These are phyloP conservation scores for Talpa occidentalis DNA, from an alignment of 2,113 vertebrate species.

Conservation along the genomic window DNA sequence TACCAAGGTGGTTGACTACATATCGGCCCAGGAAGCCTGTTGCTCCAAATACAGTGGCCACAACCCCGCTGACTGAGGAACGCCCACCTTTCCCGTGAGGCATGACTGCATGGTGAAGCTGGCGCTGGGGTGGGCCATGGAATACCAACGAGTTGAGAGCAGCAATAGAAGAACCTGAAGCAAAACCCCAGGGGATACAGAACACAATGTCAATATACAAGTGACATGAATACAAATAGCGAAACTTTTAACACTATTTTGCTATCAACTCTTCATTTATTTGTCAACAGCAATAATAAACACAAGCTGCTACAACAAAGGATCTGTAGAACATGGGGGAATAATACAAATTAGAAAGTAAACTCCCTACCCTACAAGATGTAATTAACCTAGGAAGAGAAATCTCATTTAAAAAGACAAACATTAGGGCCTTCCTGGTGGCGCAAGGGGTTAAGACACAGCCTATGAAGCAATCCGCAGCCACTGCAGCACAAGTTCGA, in stretches of 20 bases:
- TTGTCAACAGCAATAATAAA: not conserved
- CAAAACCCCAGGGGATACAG: not conserved
- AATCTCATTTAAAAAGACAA: not conserved
- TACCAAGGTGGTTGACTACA: slow-evolving; percentile 94
- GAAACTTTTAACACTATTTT: slow-evolving; percentile 10
- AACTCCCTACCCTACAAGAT: not conserved
- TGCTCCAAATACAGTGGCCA: slow-evolving; percentile 97
- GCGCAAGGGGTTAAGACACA: no score
- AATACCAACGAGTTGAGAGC: slow-evolving; percentile 82
- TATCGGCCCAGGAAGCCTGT: slow-evolving; percentile 97
- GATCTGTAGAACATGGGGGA: not conserved
- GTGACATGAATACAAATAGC: not conserved
- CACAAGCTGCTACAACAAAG: not conserved
- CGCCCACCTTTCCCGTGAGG: slow-evolving; percentile 94
- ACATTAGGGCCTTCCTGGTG: no score
- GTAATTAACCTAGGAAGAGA: not conserved
- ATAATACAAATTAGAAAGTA: slow-evolving; percentile 15
- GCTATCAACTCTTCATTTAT: not conserved
- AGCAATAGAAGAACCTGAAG: slow-evolving; percentile 85
- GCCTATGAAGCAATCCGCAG: no score
- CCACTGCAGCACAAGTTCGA: no score
- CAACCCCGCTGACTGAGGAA: slow-evolving; percentile 95
- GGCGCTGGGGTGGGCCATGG: slow-evolving; percentile 84
- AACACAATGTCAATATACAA: not conserved
- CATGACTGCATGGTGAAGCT: slow-evolving; percentile 90